A percentile compares a stretch with the other conserved stretches of the same genome.
phyloP scores from a whole-genome alignment of 2,888 invertebrate species.

The Adela reaumurella region DNA sequence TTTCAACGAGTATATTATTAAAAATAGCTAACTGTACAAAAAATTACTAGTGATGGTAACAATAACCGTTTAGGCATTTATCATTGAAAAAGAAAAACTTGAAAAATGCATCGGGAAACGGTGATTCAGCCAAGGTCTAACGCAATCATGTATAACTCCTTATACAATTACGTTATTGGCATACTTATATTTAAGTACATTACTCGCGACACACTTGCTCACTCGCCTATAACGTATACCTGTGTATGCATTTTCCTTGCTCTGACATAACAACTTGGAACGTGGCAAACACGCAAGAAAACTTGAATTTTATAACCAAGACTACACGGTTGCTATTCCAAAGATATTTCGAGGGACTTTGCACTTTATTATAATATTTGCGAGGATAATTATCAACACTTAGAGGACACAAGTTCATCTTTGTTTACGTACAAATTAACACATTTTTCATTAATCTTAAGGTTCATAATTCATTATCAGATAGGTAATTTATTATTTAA shows the following conservation, averaged over 20 bases:
- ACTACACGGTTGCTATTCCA: too few species aligned
- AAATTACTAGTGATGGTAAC: too few species aligned
- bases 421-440: neutral
- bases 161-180: slow-evolving; percentile 44
- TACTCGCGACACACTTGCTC: slow-evolving; percentile 39
- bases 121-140: slow-evolving; percentile 38
- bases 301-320: too few species aligned
- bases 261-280: neutral
- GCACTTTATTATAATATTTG: too few species aligned
- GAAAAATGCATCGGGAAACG: slow-evolving; percentile 50
- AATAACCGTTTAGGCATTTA: too few species aligned
- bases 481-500: too few species aligned
- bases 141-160: slow-evolving; percentile 35
- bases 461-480: neutral
- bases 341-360: too few species aligned
- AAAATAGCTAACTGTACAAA: too few species aligned
- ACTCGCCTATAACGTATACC: slow-evolving; percentile 22
- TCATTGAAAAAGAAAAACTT: too few species aligned
- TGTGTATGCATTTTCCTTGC: neutral
- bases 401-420: neutral
- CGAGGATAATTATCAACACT: neutral
- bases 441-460: neutral
- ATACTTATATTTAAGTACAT: slow-evolving; percentile 37
- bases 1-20: too few species aligned
- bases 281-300: too few species aligned